phyloP scores from a whole-genome alignment of 2,113 vertebrate species.

The Nesoenas mayeri region DNA sequence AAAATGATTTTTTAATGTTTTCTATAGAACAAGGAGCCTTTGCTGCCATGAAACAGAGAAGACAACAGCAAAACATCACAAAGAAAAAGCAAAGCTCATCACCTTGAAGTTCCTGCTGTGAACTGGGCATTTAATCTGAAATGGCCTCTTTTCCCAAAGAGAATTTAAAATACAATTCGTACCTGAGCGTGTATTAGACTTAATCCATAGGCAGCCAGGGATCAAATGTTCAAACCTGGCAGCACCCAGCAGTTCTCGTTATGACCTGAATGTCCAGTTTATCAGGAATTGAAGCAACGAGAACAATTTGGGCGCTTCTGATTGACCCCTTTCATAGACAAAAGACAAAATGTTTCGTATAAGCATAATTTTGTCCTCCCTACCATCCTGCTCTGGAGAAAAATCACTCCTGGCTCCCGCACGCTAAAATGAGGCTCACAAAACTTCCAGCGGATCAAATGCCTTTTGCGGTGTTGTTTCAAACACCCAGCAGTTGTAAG shows the following conservation, averaged over 20 bases:
- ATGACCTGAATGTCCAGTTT: neutral
- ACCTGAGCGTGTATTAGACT: neutral
- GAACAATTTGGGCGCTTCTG: neutral
- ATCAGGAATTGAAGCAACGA: neutral
- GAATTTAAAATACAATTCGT: neutral
- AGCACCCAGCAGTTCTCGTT: slow-evolving; percentile 4
- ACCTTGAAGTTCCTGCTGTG: neutral
- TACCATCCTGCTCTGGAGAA: neutral
- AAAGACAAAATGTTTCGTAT: neutral
- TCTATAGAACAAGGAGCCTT: neutral
- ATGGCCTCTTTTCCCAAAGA: neutral
- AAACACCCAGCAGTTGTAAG: neutral
- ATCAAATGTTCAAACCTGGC: neutral
- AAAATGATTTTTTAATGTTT: neutral
- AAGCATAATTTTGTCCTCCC: neutral
- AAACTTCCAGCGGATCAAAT: neutral
- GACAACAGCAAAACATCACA: neutral
- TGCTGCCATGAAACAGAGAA: neutral
- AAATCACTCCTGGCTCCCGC: neutral
- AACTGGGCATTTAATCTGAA: neutral
- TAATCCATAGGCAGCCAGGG: slow-evolving; percentile 7
- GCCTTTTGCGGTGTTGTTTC: neutral
- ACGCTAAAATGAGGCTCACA: neutral
- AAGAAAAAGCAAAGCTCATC: neutral
- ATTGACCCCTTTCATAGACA: neutral